A percentile compares a stretch with the other conserved stretches of the same genome.
These are phyloP conservation scores for Brachionus koreanus DNA, from an alignment of 1,140 invertebrate genomes.

Conservation along the genomic window DNA sequence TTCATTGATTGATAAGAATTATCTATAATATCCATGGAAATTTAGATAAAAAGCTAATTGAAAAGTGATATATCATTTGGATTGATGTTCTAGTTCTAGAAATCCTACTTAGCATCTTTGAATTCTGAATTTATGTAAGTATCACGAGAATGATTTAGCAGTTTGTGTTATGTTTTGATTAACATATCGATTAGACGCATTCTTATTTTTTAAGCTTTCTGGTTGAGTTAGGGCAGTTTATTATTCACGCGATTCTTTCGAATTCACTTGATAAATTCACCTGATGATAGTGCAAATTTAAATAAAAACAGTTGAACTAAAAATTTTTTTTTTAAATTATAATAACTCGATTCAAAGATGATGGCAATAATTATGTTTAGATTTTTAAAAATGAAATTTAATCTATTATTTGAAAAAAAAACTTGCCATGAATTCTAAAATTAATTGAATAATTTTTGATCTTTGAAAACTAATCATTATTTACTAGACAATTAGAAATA, in stretches of 20 bases:
- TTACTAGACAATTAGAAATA: neutral
- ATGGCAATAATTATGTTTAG: slow-evolving; percentile 3
- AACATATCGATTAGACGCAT: neutral
- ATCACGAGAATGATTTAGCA: neutral
- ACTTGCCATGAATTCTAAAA: neutral
- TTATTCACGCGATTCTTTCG: neutral
- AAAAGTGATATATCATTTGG: neutral
- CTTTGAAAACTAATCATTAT: neutral
- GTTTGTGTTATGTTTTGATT: neutral
- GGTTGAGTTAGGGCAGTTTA: neutral
- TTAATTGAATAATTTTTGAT: neutral
- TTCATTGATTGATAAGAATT: neutral
- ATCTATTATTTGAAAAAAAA: neutral
- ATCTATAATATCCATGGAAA: neutral
- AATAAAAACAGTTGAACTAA: neutral
- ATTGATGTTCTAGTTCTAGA: neutral
- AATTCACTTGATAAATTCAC: neutral
- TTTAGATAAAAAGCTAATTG: neutral
- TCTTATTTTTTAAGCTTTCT: neutral
- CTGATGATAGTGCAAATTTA: neutral
- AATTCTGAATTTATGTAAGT: neutral
- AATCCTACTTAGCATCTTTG: neutral
- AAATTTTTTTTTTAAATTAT: too few species aligned
- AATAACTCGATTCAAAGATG: neutral
- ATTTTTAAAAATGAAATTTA: neutral